Percentiles rank a stretch among this genome's conserved stretches.
These are phyloP conservation scores for Halcyon smyrnensis DNA, from an alignment of 2,797 vertebrate species.

Conservation along the genomic window DNA sequence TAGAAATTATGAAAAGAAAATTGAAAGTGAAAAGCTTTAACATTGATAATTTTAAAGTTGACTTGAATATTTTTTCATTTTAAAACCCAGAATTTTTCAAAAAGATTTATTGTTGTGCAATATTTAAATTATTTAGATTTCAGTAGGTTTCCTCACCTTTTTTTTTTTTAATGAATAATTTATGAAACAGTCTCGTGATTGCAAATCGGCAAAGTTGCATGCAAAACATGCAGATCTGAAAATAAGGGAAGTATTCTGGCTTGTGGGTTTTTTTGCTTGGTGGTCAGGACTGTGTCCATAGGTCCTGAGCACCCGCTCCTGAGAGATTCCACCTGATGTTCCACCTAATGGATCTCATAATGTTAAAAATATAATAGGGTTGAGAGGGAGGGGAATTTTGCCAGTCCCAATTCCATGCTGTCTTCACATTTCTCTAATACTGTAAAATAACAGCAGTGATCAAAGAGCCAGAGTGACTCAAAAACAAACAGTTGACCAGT, in stretches of 20 bases:
- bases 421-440: neutral
- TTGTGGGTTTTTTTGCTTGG: neutral
- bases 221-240: neutral
- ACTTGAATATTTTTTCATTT: neutral
- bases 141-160: neutral
- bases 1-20: neutral
- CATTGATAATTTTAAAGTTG: neutral
- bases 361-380: neutral
- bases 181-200: neutral
- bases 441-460: neutral
- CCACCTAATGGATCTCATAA: neutral
- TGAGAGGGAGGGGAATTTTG: neutral
- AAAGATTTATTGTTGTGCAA: neutral
- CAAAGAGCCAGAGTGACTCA: neutral
- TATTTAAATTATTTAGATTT: neutral
- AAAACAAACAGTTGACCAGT: neutral
- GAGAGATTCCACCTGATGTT: neutral
- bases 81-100: neutral
- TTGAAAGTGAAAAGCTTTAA: neutral
- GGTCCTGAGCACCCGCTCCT: neutral
- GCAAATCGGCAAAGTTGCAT: neutral
- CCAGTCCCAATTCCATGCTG: neutral
- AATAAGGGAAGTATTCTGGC: rapidly evolving
- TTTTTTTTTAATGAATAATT: neutral
- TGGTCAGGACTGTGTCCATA: neutral